Conservation (phyloP, 2,888 invertebrate species). For the Drosophila dives region DNA sequence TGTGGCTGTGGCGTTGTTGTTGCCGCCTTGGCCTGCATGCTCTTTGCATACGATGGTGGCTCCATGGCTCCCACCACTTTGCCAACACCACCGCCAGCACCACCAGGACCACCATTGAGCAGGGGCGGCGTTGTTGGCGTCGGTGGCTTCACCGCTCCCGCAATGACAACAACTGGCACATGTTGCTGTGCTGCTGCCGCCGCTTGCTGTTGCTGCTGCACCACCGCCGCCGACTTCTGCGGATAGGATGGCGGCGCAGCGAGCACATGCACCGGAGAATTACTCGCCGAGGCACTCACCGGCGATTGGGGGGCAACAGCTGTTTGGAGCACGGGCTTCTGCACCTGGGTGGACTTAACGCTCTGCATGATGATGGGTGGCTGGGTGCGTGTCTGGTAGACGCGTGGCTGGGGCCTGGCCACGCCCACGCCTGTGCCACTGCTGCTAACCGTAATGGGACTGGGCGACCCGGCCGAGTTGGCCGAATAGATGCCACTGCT, state of each 20-base stretch:
- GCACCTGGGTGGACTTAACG: slow-evolving; percentile 97
- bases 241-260: slow-evolving; percentile 93
- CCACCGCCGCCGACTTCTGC: slow-evolving; percentile 86
- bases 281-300: slow-evolving; percentile 86
- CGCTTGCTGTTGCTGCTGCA: slow-evolving; percentile 85
- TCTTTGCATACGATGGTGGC: slow-evolving; percentile 96
- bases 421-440: slow-evolving; percentile 85
- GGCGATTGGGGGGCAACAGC: slow-evolving; percentile 96
- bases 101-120: slow-evolving; percentile 84
- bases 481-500: slow-evolving; percentile 95
- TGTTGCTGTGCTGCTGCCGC: slow-evolving; percentile 85
- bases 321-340: slow-evolving; percentile 97
- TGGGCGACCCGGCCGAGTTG: slow-evolving; percentile 93
- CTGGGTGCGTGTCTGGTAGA: slow-evolving; percentile 93
- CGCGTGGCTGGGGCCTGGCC: slow-evolving; percentile 92
- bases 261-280: slow-evolving; percentile 84
- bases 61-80: slow-evolving; percentile 91
- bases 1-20: slow-evolving; percentile 83
- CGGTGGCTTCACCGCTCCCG: slow-evolving; percentile 85
- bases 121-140: slow-evolving; percentile 86
- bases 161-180: slow-evolving; percentile 48
- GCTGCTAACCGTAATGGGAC: slow-evolving; percentile 90
- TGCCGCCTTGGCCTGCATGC: slow-evolving; percentile 90
- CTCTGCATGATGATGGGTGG: slow-evolving; percentile 98
- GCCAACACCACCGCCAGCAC: slow-evolving; percentile 85